Conservation (phyloP, 2,113 vertebrate species). For the Drymodes brunneopygia region DNA sequence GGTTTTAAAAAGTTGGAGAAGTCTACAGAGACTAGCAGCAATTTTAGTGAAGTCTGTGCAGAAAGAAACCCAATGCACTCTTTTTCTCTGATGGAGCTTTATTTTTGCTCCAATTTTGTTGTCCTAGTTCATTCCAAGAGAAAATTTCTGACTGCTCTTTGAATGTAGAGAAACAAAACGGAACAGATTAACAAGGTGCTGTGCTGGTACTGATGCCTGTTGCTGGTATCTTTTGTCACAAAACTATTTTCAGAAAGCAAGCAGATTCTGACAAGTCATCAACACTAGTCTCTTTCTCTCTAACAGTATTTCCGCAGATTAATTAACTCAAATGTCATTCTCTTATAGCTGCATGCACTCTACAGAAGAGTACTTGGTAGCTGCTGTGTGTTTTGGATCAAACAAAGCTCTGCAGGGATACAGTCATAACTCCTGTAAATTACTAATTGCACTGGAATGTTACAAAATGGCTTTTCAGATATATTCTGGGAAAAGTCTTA, state of each 20-base stretch:
- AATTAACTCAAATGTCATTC: slow-evolving; percentile 70
- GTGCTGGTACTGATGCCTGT: slow-evolving; percentile 7
- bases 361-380: slow-evolving; percentile 60
- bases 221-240: slow-evolving; percentile 14
- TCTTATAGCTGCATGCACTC: slow-evolving; percentile 47
- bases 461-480: slow-evolving; percentile 20
- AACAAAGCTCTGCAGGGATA: slow-evolving; percentile 61
- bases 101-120: background rate
- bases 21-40: background rate
- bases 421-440: slow-evolving; percentile 48
- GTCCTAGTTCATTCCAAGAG: background rate
- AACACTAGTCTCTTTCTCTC: slow-evolving; percentile 31
- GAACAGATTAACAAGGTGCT: slow-evolving; percentile 22
- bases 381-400: slow-evolving; percentile 70
- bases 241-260: slow-evolving; percentile 43
- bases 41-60: background rate
- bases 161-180: background rate
- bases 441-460: slow-evolving; percentile 22
- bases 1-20: background rate
- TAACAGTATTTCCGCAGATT: slow-evolving; percentile 53
- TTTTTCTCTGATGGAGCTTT: background rate
- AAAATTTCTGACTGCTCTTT: slow-evolving; percentile 20
- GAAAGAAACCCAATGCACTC: background rate
- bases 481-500: background rate
- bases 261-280: slow-evolving; percentile 34